phyloP scores from a whole-genome alignment of 1,140 invertebrate genomes.

The Epicauta chinensis region DNA sequence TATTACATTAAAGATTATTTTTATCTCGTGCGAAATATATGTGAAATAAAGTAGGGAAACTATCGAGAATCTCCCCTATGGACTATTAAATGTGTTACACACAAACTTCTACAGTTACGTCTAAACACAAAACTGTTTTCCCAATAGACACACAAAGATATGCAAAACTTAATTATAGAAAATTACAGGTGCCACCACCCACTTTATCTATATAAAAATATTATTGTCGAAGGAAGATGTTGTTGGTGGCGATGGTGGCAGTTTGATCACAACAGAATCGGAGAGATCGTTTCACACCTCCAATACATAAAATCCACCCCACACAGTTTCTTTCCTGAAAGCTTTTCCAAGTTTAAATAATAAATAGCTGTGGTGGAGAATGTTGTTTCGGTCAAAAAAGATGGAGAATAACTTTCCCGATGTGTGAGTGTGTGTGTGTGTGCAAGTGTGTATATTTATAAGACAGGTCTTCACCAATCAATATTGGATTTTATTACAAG shows the following conservation, averaged over 20 bases:
- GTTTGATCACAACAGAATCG: too few species aligned
- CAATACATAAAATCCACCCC: constrained; percentile 17
- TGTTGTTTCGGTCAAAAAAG: constrained; percentile 15
- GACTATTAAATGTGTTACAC: neutral
- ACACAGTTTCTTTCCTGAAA: constrained; percentile 24
- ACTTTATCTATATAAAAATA: too few species aligned
- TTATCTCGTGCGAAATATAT: constrained; percentile 32
- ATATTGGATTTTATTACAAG: too few species aligned
- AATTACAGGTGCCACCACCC: constrained; percentile 19
- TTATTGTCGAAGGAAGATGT: too few species aligned
- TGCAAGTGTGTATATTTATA: too few species aligned
- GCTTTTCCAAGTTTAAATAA: constrained; percentile 35
- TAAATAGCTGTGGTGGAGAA: constrained; percentile 26
- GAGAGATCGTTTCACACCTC: too few species aligned
- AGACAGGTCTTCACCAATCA: too few species aligned
- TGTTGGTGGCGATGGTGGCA: too few species aligned
- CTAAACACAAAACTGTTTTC: constrained; percentile 21
- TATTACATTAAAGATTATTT: constrained; percentile 35
- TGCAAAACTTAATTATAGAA: constrained; percentile 34
- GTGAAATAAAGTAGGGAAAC: constrained; percentile 16
- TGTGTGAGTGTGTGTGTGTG: too few species aligned
- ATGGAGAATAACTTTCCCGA: neutral
- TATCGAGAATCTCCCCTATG: constrained; percentile 14
- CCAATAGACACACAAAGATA: constrained; percentile 28
- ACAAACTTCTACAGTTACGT: constrained; percentile 4